A percentile compares a stretch with the other conserved stretches of the same genome.
These are phyloP conservation scores for Orchesella cincta DNA, from an alignment of 1,140 invertebrate species.

Conservation along the genomic window DNA sequence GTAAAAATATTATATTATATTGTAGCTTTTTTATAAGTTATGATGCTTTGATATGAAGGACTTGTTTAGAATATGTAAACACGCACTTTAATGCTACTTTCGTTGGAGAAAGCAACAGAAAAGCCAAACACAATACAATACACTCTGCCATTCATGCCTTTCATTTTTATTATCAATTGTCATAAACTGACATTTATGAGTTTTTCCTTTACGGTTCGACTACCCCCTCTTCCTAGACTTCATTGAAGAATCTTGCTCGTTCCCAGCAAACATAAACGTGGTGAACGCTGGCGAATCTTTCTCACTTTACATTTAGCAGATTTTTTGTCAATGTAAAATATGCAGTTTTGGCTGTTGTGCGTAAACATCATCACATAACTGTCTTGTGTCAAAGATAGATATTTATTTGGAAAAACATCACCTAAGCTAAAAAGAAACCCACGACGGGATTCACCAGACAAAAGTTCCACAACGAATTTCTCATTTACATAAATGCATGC, in stretches of 20 bases:
- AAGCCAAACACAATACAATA: not conserved
- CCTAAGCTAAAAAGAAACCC: not conserved
- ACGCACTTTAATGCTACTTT: not conserved
- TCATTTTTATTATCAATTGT: constrained; percentile 22
- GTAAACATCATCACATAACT: not conserved
- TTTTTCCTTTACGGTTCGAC: not conserved
- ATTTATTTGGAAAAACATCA: not conserved
- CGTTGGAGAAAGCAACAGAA: not conserved
- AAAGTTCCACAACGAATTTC: too few species aligned
- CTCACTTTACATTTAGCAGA: not conserved
- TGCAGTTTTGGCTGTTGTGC: not conserved
- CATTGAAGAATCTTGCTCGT: not conserved
- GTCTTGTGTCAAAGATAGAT: not conserved
- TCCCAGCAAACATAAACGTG: not conserved
- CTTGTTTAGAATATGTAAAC: constrained; percentile 5
- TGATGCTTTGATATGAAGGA: not conserved
- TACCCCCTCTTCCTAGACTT: not conserved
- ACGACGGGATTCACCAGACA: too few species aligned
- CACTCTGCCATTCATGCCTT: not conserved
- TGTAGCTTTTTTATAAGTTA: not conserved
- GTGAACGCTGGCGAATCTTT: not conserved
- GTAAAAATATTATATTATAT: not conserved
- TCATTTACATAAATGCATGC: too few species aligned
- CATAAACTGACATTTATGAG: constrained; percentile 16
- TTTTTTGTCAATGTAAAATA: not conserved